These are phyloP conservation scores for Himalopsyche tibetana DNA, from an alignment of 2,888 invertebrate species.

Conservation along the genomic window DNA sequence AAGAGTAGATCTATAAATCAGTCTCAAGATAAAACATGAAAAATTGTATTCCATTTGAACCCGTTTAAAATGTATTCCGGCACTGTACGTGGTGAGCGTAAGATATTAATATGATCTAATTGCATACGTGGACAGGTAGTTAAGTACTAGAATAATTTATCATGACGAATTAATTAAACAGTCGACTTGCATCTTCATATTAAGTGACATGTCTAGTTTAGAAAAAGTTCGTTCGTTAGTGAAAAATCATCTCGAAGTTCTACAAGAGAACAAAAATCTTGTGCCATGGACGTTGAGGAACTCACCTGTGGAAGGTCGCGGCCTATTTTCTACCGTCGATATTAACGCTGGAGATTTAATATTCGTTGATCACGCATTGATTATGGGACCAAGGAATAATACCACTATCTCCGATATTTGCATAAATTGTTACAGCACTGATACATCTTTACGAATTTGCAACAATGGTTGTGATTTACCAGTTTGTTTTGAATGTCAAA, in stretches of 20 bases:
- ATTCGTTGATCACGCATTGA: constrained; percentile 82
- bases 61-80: background rate
- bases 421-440: constrained; percentile 79
- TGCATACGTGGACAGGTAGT: background rate
- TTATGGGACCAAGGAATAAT: constrained; percentile 82
- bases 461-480: constrained; percentile 81
- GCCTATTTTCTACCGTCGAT: constrained; percentile 82
- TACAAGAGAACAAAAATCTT: constrained; percentile 68
- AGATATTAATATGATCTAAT: constrained; percentile 19
- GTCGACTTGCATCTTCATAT: constrained; percentile 72
- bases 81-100: background rate
- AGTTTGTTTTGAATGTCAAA: constrained; percentile 83
- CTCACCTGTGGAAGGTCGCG: constrained; percentile 82
- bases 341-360: constrained; percentile 83
- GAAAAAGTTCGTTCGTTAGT: constrained; percentile 75
- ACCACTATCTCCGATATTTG: constrained; percentile 78
- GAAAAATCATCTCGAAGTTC: constrained; percentile 73
- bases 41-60: background rate
- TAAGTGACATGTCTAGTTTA: constrained; percentile 76
- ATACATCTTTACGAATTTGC: constrained; percentile 76
- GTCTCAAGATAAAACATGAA: too few relatives aligned
- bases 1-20: too few relatives aligned
- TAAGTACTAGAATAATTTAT: background rate
- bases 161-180: constrained; percentile 65
- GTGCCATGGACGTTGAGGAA: constrained; percentile 79